Percentiles rank a stretch among this genome's conserved stretches.
Evolutionary conservation across 2,113 vertebrate species (phyloP).

Genomic region (human): DNA sequence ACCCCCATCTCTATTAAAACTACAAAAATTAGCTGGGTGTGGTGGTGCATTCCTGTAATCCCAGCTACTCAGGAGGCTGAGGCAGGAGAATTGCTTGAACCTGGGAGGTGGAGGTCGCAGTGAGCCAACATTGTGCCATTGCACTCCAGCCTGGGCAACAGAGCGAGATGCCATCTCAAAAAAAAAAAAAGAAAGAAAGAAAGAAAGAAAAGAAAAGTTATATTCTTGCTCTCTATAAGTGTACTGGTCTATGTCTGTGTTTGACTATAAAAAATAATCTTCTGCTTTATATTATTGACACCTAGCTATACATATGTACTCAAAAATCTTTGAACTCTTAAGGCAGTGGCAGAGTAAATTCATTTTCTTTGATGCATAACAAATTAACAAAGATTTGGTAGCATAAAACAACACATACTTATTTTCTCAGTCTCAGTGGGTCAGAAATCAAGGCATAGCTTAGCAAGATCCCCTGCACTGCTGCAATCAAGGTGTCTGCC

Average conservation of each 20-base stretch:
- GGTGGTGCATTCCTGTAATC: too few relatives aligned
- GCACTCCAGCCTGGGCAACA: too few relatives aligned
- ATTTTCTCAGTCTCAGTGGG: neutral
- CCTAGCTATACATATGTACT: neutral
- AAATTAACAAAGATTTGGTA: neutral
- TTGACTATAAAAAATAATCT: neutral
- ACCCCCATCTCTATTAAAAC: too few relatives aligned
- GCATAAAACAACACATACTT: neutral
- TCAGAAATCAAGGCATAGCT: neutral
- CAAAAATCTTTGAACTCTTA: neutral
- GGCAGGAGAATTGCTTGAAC: too few relatives aligned
- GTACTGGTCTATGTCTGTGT: neutral
- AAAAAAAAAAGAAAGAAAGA: too few relatives aligned
- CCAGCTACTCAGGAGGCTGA: too few relatives aligned
- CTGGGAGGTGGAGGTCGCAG: too few relatives aligned
- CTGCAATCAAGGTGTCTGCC: neutral
- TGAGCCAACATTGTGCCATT: too few relatives aligned
- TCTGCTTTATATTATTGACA: neutral
- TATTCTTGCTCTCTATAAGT: neutral
- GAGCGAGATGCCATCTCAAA: too few relatives aligned
- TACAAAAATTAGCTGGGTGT: too few relatives aligned
- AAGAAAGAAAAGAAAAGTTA: neutral
- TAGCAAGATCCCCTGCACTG: neutral
- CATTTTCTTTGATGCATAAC: neutral
- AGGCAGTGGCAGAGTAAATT: neutral